phyloP scores from a whole-genome alignment of 2,797 vertebrate species.

The Tapera naevia region DNA sequence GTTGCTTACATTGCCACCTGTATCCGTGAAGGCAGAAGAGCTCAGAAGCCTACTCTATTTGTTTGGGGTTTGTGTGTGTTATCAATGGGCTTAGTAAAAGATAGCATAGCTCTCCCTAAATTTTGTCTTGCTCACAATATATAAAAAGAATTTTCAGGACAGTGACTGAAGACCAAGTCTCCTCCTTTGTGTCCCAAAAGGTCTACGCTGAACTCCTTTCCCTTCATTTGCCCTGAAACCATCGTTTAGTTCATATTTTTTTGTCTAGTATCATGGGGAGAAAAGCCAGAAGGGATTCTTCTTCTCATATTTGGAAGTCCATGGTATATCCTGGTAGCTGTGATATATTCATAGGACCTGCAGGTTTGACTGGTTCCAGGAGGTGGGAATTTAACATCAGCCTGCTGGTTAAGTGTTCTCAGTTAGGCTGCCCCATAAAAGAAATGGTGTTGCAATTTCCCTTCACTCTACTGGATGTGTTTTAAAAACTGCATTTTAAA shows the following conservation, averaged over 20 bases:
- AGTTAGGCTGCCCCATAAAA: neutral
- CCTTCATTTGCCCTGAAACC: neutral
- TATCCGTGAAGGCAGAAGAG: neutral
- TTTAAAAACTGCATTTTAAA: neutral
- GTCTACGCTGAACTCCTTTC: rapidly evolving
- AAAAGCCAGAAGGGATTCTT: neutral
- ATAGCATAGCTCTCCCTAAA: neutral
- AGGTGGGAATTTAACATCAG: neutral
- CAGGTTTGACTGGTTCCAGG: neutral
- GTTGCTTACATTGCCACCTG: neutral
- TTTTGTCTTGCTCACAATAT: neutral
- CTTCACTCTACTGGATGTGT: neutral
- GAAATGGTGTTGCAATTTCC: neutral
- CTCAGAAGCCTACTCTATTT: neutral
- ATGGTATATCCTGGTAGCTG: neutral
- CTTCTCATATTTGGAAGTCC: neutral
- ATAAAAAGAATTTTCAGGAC: neutral
- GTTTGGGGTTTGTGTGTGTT: neutral
- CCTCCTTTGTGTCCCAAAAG: neutral
- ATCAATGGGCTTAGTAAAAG: neutral
- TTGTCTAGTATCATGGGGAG: too few species aligned
- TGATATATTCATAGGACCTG: neutral
- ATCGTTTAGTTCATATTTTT: neutral
- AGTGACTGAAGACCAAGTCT: neutral
- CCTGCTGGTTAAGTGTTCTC: neutral